Percentiles rank a stretch among this genome's conserved stretches.
These are phyloP conservation scores for Pseudomyrmex gracilis DNA, from an alignment of 1,140 invertebrate genomes.

Conservation along the genomic window DNA sequence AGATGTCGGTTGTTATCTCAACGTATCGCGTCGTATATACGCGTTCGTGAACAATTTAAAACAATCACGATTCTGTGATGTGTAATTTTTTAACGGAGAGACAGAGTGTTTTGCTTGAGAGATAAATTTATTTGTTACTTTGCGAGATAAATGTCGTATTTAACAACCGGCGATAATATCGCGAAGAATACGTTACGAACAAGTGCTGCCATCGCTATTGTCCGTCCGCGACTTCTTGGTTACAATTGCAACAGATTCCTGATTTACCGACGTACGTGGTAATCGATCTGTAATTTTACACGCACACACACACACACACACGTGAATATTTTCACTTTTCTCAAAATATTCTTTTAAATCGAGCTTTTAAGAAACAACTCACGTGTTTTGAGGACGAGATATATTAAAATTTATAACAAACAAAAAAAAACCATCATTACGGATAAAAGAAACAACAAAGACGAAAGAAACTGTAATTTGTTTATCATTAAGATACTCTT, in stretches of 20 bases:
- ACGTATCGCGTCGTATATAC: neutral
- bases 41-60: neutral
- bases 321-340: neutral
- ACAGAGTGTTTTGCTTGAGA: too few relatives aligned
- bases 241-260: neutral
- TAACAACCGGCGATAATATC: neutral
- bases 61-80: neutral
- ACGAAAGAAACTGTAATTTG: neutral
- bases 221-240: neutral
- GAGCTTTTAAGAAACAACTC: neutral
- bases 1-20: neutral
- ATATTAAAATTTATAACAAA: neutral
- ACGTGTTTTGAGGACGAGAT: neutral
- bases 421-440: too few relatives aligned
- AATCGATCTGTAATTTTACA: neutral
- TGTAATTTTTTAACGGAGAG: neutral
- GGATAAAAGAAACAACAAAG: neutral
- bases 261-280: neutral
- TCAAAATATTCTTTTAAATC: neutral
- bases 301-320: too few relatives aligned
- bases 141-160: neutral
- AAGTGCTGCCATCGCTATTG: neutral
- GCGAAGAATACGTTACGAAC: neutral
- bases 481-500: neutral
- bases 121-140: neutral